Evolutionary conservation across 2,888 invertebrate species (phyloP).

Genomic region (Drosophila ezoana): DNA sequence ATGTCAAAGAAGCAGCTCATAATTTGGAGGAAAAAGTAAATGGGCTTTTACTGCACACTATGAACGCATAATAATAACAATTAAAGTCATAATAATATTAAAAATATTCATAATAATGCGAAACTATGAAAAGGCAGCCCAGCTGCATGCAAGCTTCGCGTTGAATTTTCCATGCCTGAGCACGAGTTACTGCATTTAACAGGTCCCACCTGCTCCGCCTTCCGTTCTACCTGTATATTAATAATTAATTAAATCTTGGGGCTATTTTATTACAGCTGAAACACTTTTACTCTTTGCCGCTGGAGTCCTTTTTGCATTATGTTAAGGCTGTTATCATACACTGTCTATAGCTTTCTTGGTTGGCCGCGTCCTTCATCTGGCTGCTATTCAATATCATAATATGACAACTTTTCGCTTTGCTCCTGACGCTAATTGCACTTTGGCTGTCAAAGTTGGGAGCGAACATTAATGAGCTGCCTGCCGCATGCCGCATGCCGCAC

Average conservation of each 20-base stretch:
- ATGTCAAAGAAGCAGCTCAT: too few species aligned
- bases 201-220: background rate
- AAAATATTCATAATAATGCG: too few species aligned
- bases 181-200: too few species aligned
- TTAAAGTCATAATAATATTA: too few species aligned
- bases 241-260: constrained; percentile 17
- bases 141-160: too few species aligned
- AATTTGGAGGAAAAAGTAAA: too few species aligned
- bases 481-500: constrained; percentile 10
- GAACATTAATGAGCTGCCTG: constrained; percentile 71
- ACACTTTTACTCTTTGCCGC: constrained; percentile 5
- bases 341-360: constrained; percentile 3
- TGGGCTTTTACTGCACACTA: too few species aligned
- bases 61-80: too few species aligned
- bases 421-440: constrained; percentile 74
- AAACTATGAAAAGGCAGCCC: too few species aligned
- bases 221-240: background rate
- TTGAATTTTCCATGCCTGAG: too few species aligned
- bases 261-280: constrained; percentile 14
- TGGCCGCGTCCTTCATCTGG: constrained; percentile 27
- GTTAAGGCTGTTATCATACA: background rate
- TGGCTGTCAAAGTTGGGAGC: constrained; percentile 68
- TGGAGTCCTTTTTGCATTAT: constrained; percentile 7
- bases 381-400: constrained; percentile 79
- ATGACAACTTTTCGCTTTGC: constrained; percentile 70